Evolutionary conservation across 2,113 vertebrate species (phyloP).

Genomic region (Sander vitreus): DNA sequence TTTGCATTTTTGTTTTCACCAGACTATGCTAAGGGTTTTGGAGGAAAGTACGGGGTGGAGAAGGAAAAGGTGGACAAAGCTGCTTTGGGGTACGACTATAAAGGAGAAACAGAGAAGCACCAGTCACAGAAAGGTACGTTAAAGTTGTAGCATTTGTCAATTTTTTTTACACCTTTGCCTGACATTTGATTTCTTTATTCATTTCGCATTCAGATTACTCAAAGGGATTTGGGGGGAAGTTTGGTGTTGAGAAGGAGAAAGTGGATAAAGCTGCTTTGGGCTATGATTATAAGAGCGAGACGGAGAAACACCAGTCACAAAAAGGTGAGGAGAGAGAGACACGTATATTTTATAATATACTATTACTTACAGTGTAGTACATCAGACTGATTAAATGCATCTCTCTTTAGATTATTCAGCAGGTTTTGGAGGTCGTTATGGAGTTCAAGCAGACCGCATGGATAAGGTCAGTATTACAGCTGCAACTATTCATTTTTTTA

Average conservation of each 20-base stretch:
- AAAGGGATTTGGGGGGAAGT: constrained; percentile 93
- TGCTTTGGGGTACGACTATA: constrained; percentile 91
- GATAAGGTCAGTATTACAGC: constrained; percentile 88
- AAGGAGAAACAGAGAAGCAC: constrained; percentile 90
- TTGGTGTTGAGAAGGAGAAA: constrained; percentile 89
- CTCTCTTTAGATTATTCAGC: constrained; percentile 89
- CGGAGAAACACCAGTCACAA: constrained; percentile 92
- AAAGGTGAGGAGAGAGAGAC: constrained; percentile 80
- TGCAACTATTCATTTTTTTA: neutral
- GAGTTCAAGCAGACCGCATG: constrained; percentile 92
- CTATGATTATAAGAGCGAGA: constrained; percentile 90
- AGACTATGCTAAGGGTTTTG: constrained; percentile 93
- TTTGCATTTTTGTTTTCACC: neutral
- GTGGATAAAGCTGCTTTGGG: constrained; percentile 91
- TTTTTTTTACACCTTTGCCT: neutral
- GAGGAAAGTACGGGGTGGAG: constrained; percentile 91
- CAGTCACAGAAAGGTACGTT: constrained; percentile 89
- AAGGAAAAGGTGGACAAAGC: constrained; percentile 90
- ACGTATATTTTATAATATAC: neutral
- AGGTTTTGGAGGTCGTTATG: constrained; percentile 94
- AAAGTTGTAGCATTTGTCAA: neutral
- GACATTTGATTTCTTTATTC: neutral
- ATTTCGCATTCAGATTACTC: constrained; percentile 85
- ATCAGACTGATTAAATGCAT: neutral
- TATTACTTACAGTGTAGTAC: neutral